Conservation (phyloP, 2,888 invertebrate genomes). For the Pyrochroa serraticornis region DNA sequence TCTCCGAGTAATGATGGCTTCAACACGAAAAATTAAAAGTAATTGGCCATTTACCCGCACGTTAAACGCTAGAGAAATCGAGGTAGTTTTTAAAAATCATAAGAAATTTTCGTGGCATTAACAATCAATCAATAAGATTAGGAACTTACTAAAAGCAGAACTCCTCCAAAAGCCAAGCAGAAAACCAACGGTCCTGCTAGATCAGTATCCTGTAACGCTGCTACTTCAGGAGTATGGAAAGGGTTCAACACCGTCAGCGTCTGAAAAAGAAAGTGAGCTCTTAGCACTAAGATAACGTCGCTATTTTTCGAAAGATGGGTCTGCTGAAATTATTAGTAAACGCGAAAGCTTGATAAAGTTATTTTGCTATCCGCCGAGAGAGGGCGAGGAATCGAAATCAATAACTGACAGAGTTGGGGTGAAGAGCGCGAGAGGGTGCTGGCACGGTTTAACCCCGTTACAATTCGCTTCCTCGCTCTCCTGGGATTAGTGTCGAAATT, state of each 20-base stretch:
- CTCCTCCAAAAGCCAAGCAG: constrained; percentile 73
- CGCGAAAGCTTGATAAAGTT: too few species aligned
- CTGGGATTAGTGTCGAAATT: not conserved
- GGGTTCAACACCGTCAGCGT: constrained; percentile 78
- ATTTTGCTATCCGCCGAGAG: too few species aligned
- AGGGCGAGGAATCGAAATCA: too few species aligned
- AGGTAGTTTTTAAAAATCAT: not conserved
- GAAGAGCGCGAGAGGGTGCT: too few species aligned
- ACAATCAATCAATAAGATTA: constrained; percentile 1
- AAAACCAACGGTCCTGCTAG: constrained; percentile 80
- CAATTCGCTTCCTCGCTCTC: not conserved
- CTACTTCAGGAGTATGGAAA: constrained; percentile 63
- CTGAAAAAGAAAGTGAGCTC: constrained; percentile 46
- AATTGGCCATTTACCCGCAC: too few species aligned
- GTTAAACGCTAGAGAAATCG: too few species aligned
- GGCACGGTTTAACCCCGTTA: too few species aligned
- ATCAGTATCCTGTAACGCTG: constrained; percentile 71
- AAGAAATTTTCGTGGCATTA: not conserved
- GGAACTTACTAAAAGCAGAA: constrained; percentile 60
- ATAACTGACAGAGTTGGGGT: too few species aligned
- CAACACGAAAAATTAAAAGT: too few species aligned
- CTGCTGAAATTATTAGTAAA: too few species aligned
- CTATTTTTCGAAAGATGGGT: too few species aligned
- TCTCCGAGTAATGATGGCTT: too few species aligned
- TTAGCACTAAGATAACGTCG: not conserved